phyloP scores from a whole-genome alignment of 2,888 invertebrate species.

The Dynastes maya region DNA sequence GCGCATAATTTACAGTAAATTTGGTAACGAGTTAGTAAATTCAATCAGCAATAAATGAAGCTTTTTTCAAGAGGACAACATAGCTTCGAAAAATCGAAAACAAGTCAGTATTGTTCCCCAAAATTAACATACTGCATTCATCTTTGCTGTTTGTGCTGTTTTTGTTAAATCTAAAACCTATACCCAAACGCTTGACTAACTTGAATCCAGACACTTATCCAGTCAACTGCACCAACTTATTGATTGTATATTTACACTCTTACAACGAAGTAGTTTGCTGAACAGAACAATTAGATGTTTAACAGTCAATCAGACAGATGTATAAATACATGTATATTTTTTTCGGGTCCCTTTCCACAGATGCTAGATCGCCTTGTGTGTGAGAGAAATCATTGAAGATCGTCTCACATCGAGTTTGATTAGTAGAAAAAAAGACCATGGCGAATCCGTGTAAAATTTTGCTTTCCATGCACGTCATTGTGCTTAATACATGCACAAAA shows the following conservation, averaged over 20 bases:
- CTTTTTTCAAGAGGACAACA: no score
- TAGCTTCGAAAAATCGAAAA: no score
- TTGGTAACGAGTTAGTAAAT: no score
- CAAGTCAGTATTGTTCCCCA: no score
- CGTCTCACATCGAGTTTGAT: neutral
- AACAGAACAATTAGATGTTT: constrained; percentile 4
- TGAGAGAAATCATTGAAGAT: neutral
- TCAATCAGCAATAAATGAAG: no score
- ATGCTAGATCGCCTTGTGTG: neutral
- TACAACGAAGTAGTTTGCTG: neutral
- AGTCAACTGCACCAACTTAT: neutral
- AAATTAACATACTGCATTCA: no score
- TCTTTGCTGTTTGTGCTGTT: no score
- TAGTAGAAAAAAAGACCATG: neutral
- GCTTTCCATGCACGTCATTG: neutral
- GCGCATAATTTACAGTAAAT: no score
- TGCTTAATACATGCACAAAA: neutral
- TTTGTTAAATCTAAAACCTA: no score
- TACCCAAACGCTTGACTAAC: no score
- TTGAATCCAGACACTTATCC: neutral
- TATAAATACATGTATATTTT: neutral
- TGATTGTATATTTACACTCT: neutral
- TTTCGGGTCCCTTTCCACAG: neutral
- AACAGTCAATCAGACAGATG: constrained; percentile 6
- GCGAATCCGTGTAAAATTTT: neutral